phyloP scores from a whole-genome alignment of 2,113 vertebrate genomes.

The Tichodroma muraria region DNA sequence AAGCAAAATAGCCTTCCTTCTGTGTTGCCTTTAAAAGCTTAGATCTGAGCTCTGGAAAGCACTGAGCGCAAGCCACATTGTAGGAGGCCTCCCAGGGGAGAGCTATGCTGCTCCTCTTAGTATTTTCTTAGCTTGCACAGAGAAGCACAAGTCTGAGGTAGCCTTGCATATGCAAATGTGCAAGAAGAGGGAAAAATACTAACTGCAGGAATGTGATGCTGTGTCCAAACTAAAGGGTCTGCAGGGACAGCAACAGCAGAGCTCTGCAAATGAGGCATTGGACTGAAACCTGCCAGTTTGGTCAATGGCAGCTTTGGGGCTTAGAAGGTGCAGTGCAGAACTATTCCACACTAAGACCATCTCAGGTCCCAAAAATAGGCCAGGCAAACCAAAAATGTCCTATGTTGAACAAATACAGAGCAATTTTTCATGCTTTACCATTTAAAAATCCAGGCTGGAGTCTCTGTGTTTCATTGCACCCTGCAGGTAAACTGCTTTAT shows the following conservation, averaged over 20 bases:
- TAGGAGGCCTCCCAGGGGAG: neutral
- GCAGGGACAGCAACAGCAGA: neutral
- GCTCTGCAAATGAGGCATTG: rapidly evolving
- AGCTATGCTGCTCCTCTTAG: neutral
- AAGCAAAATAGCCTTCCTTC: neutral
- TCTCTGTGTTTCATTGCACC: neutral
- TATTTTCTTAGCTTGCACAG: neutral
- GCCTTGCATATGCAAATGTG: neutral
- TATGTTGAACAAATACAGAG: neutral
- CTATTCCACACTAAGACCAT: neutral
- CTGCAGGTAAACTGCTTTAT: neutral
- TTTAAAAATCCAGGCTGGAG: neutral
- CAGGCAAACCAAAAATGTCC: neutral
- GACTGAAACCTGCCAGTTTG: neutral
- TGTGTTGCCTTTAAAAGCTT: neutral
- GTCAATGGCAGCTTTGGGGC: neutral
- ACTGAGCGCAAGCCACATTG: neutral
- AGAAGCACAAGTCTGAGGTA: neutral
- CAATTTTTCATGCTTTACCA: neutral
- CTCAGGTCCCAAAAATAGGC: neutral
- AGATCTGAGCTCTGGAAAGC: neutral
- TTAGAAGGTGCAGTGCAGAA: neutral
- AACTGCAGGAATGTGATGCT: neutral
- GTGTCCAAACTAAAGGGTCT: neutral
- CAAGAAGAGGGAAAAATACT: neutral